Conservation (phyloP, 1,140 invertebrate species). For the Heterodera schachtii region DNA sequence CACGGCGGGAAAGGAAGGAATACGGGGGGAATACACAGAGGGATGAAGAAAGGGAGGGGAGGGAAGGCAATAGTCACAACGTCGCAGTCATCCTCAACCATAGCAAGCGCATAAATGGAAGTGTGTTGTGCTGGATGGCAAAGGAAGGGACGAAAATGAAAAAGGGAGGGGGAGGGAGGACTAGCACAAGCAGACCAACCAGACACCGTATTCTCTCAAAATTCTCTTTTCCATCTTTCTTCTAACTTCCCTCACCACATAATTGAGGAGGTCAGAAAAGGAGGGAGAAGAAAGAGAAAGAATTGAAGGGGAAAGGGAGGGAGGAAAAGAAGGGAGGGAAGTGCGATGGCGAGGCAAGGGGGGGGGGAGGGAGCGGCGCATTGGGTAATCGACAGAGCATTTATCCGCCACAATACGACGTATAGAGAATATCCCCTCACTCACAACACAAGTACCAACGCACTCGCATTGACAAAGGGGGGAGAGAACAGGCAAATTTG, state of each 20-base stretch:
- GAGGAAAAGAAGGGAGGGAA: slow-evolving; percentile 6
- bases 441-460: not conserved
- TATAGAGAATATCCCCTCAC: not conserved
- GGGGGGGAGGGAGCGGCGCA: not conserved
- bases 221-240: not conserved
- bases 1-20: slow-evolving; percentile 6
- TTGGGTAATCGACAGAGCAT: not conserved
- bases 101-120: slow-evolving; percentile 16
- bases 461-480: not conserved
- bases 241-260: not conserved
- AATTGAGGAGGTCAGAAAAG: slow-evolving; percentile 4
- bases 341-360: not conserved
- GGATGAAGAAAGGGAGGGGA: not conserved
- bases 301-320: not conserved
- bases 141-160: not conserved
- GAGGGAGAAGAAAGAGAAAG: not conserved
- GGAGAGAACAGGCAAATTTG: not conserved
- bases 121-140: slow-evolving; percentile 5
- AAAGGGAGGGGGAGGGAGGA: slow-evolving; percentile 14
- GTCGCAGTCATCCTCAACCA: slow-evolving; percentile 4
- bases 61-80: slow-evolving; percentile 21
- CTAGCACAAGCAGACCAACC: not conserved
- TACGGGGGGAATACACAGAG: slow-evolving; percentile 1
- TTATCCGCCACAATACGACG: not conserved
- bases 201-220: not conserved